Evolutionary conservation across 2,888 invertebrate species (phyloP), one percentile per base, ranked within the genome.

Genomic region (Lissocephala sabroskyi): DNA sequence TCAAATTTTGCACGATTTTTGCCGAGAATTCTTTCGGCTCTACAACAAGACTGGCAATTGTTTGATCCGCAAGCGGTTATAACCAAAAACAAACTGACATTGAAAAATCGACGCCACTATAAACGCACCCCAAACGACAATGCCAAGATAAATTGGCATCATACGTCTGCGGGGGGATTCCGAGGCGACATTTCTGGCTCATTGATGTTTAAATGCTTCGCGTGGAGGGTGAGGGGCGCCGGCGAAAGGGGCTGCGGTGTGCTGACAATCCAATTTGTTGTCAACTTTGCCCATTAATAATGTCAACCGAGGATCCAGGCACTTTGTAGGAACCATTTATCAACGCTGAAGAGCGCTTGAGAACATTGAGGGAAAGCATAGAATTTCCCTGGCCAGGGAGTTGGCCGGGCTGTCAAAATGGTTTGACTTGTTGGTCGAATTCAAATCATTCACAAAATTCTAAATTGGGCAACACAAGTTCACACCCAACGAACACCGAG

Each of bases 1-100:
- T 59, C 52, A 64, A 59, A 55, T 59, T 33, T 36, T 29, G 9
- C 32, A 33, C 19, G n/a, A n/a, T n/a, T n/a, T n/a, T n/a, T n/a
- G n/a, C n/a, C n/a, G n/a, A n/a, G n/a, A n/a, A n/a, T n/a, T n/a
- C n/a, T n/a, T 9, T 40, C 23, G n/a, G 6, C 10, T 6, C 37
- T 16, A 35, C 29, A 11, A 16, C 26, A 14, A 7, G 19, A 42
- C 2, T 3, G 10, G 36, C 11, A 36, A 16, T 16, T 37, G 14
- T 14, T 41, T 33, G 40, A 10, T 41, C 47, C 51, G 50, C 48
- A 49, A 51, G 19, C 51, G 29, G 45, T 39, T 41, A 41, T 33
- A 46, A 11, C 29, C 14, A 41, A 18, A 16, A 28, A 17, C 6
- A 18, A 3, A 2, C 26, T 46, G 46, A 40, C 41, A 46, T 19